A percentile compares a stretch with the other conserved stretches of the same genome.
Evolutionary conservation across 2,797 vertebrate genomes (phyloP).

Genomic region (Pelobates cultripes): DNA sequence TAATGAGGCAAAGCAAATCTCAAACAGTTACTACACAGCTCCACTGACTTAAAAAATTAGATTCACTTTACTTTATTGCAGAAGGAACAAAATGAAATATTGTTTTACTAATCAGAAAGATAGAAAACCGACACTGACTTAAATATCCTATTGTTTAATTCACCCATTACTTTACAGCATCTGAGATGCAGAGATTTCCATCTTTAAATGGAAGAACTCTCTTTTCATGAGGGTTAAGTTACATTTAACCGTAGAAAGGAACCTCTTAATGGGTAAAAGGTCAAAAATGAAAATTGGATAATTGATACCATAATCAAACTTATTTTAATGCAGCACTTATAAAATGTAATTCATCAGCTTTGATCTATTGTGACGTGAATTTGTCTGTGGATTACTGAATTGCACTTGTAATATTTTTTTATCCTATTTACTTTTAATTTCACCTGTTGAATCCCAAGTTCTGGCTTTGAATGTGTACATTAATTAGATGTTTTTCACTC

Average conservation of each 20-base stretch:
- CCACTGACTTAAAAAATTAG: slow-evolving; percentile 72
- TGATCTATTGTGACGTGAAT: too few relatives aligned
- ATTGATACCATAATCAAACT: neutral
- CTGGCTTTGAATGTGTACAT: too few relatives aligned
- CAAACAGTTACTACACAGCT: slow-evolving; percentile 66
- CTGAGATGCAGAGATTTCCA: slow-evolving; percentile 17
- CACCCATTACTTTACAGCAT: slow-evolving; percentile 49
- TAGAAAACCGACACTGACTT: slow-evolving; percentile 43
- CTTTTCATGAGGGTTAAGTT: slow-evolving; percentile 30
- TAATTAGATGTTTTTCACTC: too few relatives aligned
- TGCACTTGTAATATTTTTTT: too few relatives aligned
- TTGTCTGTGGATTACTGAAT: too few relatives aligned
- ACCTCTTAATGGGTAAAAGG: neutral
- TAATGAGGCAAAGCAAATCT: slow-evolving; percentile 67
- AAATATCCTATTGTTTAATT: slow-evolving; percentile 46
- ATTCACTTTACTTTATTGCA: slow-evolving; percentile 60
- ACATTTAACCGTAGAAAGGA: slow-evolving; percentile 15
- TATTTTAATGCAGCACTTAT: neutral
- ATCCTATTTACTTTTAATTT: too few relatives aligned
- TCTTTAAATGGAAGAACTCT: slow-evolving; percentile 32
- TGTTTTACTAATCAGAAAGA: slow-evolving; percentile 50
- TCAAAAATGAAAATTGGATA: neutral
- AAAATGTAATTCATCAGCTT: neutral
- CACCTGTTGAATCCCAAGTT: too few relatives aligned
- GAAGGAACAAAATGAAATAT: slow-evolving; percentile 60